A percentile compares a stretch with the other conserved stretches of the same genome.
These are phyloP conservation scores for Entelurus aequoreus DNA, from an alignment of 2,113 vertebrate species.

Conservation along the genomic window DNA sequence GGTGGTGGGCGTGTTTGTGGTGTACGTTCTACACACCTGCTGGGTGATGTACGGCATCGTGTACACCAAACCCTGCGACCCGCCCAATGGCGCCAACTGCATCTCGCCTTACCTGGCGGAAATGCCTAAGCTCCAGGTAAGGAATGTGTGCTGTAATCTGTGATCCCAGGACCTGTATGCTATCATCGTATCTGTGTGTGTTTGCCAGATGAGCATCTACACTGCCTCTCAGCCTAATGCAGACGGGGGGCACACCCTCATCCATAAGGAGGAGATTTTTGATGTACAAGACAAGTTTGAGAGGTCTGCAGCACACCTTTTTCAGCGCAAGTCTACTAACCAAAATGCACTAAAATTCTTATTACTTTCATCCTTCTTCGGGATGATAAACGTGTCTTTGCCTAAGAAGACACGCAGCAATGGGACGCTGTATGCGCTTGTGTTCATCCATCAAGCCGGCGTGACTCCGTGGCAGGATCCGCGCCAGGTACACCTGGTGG, in stretches of 20 bases:
- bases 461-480: slow-evolving; percentile 85
- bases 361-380: slow-evolving; percentile 42
- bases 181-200: background rate
- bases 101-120: slow-evolving; percentile 82
- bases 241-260: slow-evolving; percentile 83
- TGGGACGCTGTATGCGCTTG: slow-evolving; percentile 86
- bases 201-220: slow-evolving; percentile 85
- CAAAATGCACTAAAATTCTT: too few species aligned
- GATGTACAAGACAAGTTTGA: slow-evolving; percentile 89
- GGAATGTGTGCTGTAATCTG: background rate
- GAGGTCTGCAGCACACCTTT: slow-evolving; percentile 66
- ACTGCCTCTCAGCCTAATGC: slow-evolving; percentile 75
- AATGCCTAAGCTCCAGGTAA: slow-evolving; percentile 86
- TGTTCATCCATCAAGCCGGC: slow-evolving; percentile 90
- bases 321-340: background rate
- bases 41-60: slow-evolving; percentile 98
- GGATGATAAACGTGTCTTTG: slow-evolving; percentile 89
- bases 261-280: slow-evolving; percentile 88
- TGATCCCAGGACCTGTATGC: background rate
- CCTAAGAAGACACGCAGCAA: slow-evolving; percentile 95
- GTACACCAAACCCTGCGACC: slow-evolving; percentile 86
- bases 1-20: slow-evolving; percentile 87
- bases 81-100: slow-evolving; percentile 66
- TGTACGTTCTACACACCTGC: slow-evolving; percentile 93
- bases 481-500: slow-evolving; percentile 85